Percentiles rank a stretch among this genome's conserved stretches.
phyloP scores from a whole-genome alignment of 2,797 vertebrate genomes.

The Lepus oiostolus region DNA sequence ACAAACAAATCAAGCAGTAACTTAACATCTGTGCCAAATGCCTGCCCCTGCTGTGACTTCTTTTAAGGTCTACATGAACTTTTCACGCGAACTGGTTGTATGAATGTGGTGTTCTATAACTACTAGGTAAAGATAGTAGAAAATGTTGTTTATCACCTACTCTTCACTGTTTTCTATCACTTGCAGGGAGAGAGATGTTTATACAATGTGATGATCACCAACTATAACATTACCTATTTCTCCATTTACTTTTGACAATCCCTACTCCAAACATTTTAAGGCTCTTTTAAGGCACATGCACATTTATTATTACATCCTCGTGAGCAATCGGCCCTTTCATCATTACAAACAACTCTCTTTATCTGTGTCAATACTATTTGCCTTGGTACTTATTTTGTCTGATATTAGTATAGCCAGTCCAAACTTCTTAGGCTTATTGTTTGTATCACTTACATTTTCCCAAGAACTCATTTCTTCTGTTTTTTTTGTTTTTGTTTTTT shows the following conservation, averaged over 20 bases:
- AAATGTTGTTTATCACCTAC: not conserved
- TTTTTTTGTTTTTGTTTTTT: not conserved
- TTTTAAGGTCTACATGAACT: not conserved
- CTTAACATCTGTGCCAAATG: too few relatives aligned
- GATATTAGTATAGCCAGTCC: not conserved
- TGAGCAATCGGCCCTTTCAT: not conserved
- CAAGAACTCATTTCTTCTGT: not conserved
- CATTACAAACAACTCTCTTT: not conserved
- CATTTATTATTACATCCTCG: conserved; percentile 32
- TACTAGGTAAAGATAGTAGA: not conserved
- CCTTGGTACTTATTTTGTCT: conserved; percentile 35
- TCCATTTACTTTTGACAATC: not conserved
- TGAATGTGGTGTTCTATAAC: not conserved
- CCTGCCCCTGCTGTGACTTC: not conserved
- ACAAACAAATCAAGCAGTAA: too few relatives aligned
- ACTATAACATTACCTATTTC: conserved; percentile 2
- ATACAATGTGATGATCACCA: not conserved
- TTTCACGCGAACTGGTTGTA: not conserved
- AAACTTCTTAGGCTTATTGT: conserved; percentile 1
- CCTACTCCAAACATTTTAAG: not conserved
- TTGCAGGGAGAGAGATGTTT: not conserved
- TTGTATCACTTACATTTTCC: conserved; percentile 6
- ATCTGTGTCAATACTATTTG: not conserved
- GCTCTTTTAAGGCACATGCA: not conserved
- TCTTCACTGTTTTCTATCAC: not conserved